Conservation (phyloP, 2,888 invertebrate genomes). For the Drymonia ruficornis region DNA sequence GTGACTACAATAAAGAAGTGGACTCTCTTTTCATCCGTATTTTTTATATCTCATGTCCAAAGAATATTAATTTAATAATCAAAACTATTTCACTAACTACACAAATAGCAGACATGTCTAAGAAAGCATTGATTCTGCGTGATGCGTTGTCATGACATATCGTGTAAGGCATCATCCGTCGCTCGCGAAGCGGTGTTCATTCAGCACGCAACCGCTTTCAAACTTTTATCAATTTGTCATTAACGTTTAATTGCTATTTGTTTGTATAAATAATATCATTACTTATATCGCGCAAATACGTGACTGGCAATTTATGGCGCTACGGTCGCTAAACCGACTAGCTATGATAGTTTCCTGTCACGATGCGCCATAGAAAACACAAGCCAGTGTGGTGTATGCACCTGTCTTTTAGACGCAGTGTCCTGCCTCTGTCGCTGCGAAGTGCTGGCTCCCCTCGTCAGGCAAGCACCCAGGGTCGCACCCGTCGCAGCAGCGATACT, state of each 20-base stretch:
- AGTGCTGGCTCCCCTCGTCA: constrained; percentile 83
- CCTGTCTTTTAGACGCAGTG: constrained; percentile 79
- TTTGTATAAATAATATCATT: background rate
- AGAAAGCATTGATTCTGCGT: constrained; percentile 2
- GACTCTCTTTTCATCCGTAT: too few relatives aligned
- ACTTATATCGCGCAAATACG: background rate
- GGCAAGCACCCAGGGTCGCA: constrained; percentile 83
- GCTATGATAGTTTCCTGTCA: too few relatives aligned
- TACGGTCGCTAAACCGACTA: background rate
- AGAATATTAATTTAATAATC: too few relatives aligned
- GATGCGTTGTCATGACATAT: background rate
- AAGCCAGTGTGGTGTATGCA: constrained; percentile 28
- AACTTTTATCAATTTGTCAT: background rate
- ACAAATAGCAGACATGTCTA: background rate
- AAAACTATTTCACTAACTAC: too few relatives aligned
- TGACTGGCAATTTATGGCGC: background rate
- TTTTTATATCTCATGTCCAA: too few relatives aligned
- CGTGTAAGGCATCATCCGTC: background rate
- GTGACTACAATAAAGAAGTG: too few relatives aligned
- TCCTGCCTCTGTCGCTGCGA: constrained; percentile 85
- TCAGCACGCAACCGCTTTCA: background rate
- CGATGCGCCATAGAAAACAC: background rate
- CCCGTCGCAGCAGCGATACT: constrained; percentile 84
- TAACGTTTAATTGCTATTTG: background rate
- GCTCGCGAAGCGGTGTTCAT: background rate